Conservation (phyloP, 2,113 vertebrate genomes). For the Gambusia affinis region DNA sequence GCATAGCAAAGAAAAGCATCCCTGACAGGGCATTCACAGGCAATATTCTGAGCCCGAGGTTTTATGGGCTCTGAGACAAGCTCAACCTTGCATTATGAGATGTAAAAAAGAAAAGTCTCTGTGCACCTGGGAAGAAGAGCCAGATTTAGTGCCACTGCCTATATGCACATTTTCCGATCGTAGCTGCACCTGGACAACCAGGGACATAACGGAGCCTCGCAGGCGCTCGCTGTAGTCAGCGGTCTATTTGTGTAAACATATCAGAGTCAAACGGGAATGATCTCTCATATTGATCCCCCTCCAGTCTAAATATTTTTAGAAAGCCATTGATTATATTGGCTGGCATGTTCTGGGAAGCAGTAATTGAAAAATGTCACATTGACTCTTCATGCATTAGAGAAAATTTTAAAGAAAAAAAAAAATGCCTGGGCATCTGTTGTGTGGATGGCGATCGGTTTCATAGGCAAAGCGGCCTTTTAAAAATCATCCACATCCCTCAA, state of each 20-base stretch:
- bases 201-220: constrained; percentile 55
- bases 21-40: constrained; percentile 56
- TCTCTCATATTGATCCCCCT: constrained; percentile 74
- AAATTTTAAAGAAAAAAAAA: constrained; percentile 28
- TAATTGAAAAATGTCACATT: constrained; percentile 54
- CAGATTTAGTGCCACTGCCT: constrained; percentile 49
- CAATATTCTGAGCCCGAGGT: constrained; percentile 65
- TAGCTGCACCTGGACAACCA: constrained; percentile 42
- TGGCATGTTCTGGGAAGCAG: constrained; percentile 78
- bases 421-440: constrained; percentile 7
- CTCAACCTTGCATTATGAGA: constrained; percentile 69
- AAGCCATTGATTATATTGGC: constrained; percentile 74
- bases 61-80: constrained; percentile 59
- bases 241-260: constrained; percentile 78
- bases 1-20: constrained; percentile 45
- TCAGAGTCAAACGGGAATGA: constrained; percentile 69
- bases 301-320: constrained; percentile 83
- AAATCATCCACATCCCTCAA: not conserved
- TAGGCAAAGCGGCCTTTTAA: not conserved
- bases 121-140: constrained; percentile 31
- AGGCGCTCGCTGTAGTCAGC: constrained; percentile 71
- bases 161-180: constrained; percentile 13
- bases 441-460: not conserved
- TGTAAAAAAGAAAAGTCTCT: constrained; percentile 59
- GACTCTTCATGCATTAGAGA: constrained; percentile 42